Percentiles rank a stretch among this genome's conserved stretches.
Conservation (phyloP, 92 coral and sea anemone genomes). For the Anthopleura xanthogrammica region DNA sequence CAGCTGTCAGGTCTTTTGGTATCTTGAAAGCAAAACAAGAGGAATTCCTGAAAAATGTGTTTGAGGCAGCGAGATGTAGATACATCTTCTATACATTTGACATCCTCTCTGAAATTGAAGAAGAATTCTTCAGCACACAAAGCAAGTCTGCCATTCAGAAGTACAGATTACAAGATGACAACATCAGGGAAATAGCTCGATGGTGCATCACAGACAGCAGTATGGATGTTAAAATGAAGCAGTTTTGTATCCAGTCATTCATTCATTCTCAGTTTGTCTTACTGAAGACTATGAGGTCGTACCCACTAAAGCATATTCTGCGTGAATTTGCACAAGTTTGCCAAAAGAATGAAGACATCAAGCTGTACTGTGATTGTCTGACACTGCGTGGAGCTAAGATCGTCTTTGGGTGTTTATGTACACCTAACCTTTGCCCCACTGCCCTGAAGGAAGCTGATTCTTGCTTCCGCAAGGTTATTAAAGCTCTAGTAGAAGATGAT, state of each 20-base stretch:
- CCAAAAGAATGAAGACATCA: background rate
- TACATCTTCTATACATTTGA: constrained; percentile 8
- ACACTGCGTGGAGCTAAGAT: constrained; percentile 39
- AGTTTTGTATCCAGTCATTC: constrained; percentile 32
- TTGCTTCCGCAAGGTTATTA: no score
- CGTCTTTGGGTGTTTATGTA: constrained; percentile 41
- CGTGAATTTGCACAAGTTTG: constrained; percentile 33
- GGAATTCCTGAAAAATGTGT: background rate
- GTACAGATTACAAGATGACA: constrained; percentile 36
- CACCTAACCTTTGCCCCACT: constrained; percentile 27
- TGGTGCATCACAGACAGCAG: constrained; percentile 42
- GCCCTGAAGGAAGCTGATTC: background rate
- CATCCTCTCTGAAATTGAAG: background rate
- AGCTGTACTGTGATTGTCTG: constrained; percentile 46
- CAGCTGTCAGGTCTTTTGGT: constrained; percentile 33
- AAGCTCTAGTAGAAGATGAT: no score
- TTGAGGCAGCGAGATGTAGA: background rate
- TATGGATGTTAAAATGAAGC: background rate
- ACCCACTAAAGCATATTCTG: constrained; percentile 42
- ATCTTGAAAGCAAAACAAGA: constrained; percentile 1
- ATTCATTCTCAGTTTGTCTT: constrained; percentile 38
- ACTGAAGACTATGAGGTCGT: constrained; percentile 45
- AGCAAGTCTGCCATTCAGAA: constrained; percentile 20
- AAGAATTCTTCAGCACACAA: constrained; percentile 28
- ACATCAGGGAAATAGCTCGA: constrained; percentile 41